Evolutionary conservation across 2,888 invertebrate species (phyloP).

Genomic region (Sarcophaga variegata): DNA sequence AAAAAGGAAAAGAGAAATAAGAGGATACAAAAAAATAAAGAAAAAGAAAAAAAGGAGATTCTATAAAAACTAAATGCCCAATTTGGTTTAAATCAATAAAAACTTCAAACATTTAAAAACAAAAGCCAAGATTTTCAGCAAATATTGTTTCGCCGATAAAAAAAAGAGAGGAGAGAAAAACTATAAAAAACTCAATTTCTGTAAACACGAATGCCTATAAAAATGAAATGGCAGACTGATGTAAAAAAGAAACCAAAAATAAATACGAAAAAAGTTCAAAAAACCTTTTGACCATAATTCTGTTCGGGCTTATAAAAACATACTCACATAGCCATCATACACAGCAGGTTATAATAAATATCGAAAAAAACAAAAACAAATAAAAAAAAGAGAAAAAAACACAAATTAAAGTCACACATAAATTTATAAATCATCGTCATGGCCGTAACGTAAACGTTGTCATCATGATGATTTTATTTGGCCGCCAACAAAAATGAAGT

Average conservation of each 20-base stretch:
- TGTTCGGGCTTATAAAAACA: not conserved
- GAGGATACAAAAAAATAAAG: not conserved
- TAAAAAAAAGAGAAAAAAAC: slow-evolving; percentile 9
- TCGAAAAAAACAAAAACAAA: not conserved
- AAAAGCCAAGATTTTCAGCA: not conserved
- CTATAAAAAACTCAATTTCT: not conserved
- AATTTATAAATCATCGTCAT: slow-evolving; percentile 18
- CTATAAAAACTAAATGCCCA: not conserved
- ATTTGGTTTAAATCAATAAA: not conserved
- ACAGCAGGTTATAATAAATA: not conserved
- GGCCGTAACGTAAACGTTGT: not conserved
- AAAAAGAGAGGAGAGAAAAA: not conserved
- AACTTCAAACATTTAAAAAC: not conserved
- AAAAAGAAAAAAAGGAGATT: not conserved
- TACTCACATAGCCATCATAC: not conserved
- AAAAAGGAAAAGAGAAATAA: not conserved
- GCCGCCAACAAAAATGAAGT: slow-evolving; percentile 10
- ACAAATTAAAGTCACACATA: not conserved
- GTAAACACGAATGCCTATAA: slow-evolving; percentile 26
- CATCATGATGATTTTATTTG: not conserved
- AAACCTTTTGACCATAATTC: not conserved
- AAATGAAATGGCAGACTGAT: not conserved
- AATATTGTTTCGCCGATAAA: not conserved
- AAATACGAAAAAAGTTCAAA: not conserved
- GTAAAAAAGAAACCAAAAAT: not conserved